Evolutionary conservation across 2,113 vertebrate species (phyloP), one percentile per base, ranked within the genome.

Genomic region (Cisticola juncidis): DNA sequence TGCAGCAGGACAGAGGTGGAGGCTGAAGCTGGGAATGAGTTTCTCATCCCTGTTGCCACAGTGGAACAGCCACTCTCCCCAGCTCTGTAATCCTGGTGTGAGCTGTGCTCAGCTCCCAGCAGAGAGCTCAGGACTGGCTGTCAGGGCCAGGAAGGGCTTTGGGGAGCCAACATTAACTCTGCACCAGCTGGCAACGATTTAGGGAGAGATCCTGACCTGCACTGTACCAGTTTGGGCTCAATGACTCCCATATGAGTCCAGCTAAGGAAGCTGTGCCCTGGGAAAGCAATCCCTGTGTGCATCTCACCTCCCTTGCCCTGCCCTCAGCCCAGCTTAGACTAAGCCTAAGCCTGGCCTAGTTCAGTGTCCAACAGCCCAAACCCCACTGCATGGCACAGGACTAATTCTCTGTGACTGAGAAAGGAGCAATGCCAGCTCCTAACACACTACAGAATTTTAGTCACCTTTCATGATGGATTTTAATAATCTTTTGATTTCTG

Each of bases 211-310:
- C 65, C 62, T 78, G 91, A 92, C 92, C 91, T 65, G 65, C 91
- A 95, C 86, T 95, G 91, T 96, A 94, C 77, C 48, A 78, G 68
- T 86, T 51, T 42, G 71, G 84, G 80, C 80, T 92, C 76, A 86
- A 94, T 84, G 83, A 81, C 81, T 97, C 94, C 96, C 95, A 97
- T 74, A 94, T 95, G 96, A 92, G 83, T 51, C 51, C 44, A 62
- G 85, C 45, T 78, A 96, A 87, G 91, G 80, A 74, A 94, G 69
- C 1, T 65, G 58, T 87, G 86, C 86, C 86, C 57, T 68, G 36
- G 74, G 80, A 84, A 92, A 68, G 73, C 64, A 81, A 72, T 81
- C 83, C 77, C 83, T 71, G 58, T 60, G 50, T 51, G 60, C 66
- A 45, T 29, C 68, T 74, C 80, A 36, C 35, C 60, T 28, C 57